phyloP scores from a whole-genome alignment of 2,113 vertebrate species.

The human region GRCh38 chr7:123118501-123119000 shows the following conservation, averaged over 20 bases:
- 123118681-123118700: neutral
- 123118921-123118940: neutral
- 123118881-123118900: neutral
- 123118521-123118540: neutral
- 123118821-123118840: neutral
- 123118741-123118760: neutral
- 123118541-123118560: neutral
- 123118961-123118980: neutral
- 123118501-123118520: neutral
- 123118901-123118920: neutral
- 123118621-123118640: neutral
- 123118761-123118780: neutral
- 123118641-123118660: neutral
- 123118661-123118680: neutral
- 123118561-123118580: neutral
- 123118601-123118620: neutral
- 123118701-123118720: neutral
- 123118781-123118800: neutral
- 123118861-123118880: neutral
- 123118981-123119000: neutral
- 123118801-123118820: neutral
- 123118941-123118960: neutral
- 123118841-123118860: neutral
- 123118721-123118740: slow-evolving; percentile 14
- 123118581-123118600: neutral